phyloP scores from a whole-genome alignment of 1,140 invertebrate species.

The Condylostylus longicornis region DNA sequence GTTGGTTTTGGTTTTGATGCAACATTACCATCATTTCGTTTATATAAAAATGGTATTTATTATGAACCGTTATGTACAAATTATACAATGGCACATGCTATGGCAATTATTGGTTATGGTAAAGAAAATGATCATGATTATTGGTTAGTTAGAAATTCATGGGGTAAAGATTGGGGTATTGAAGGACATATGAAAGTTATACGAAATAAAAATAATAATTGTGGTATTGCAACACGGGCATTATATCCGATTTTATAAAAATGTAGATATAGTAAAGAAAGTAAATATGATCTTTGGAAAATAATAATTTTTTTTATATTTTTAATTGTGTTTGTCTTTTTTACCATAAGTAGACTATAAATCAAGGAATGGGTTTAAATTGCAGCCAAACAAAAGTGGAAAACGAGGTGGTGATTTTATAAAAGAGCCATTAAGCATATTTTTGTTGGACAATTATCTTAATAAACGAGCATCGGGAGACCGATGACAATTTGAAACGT shows the following conservation, averaged over 20 bases:
- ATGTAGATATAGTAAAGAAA: too few species aligned
- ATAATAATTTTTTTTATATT: too few species aligned
- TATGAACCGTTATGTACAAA: slow-evolving; percentile 42
- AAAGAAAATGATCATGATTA: slow-evolving; percentile 38
- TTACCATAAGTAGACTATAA: too few species aligned
- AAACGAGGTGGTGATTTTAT: too few species aligned
- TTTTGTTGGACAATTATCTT: too few species aligned
- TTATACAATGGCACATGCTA: slow-evolving; percentile 38
- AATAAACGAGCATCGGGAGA: too few species aligned
- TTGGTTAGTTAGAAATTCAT: slow-evolving; percentile 52
- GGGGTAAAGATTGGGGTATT: slow-evolving; percentile 39
- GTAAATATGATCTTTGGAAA: too few species aligned
- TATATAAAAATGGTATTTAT: slow-evolving; percentile 51
- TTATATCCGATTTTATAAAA: slow-evolving; percentile 4
- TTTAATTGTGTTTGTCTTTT: too few species aligned
- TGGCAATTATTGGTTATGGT: slow-evolving; percentile 59
- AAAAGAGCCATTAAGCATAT: too few species aligned
- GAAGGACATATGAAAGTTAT: slow-evolving; percentile 44
- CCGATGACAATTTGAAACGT: too few species aligned
- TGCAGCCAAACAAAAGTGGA: too few species aligned
- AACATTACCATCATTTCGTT: slow-evolving; percentile 53
- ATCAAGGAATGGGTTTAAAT: too few species aligned
- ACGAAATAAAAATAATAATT: slow-evolving; percentile 42
- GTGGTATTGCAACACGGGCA: slow-evolving; percentile 27
- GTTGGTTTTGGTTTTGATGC: slow-evolving; percentile 54